Base-by-base conservation (phyloP, 2,888 invertebrate species). In the Salpingus planirostris region DNA sequence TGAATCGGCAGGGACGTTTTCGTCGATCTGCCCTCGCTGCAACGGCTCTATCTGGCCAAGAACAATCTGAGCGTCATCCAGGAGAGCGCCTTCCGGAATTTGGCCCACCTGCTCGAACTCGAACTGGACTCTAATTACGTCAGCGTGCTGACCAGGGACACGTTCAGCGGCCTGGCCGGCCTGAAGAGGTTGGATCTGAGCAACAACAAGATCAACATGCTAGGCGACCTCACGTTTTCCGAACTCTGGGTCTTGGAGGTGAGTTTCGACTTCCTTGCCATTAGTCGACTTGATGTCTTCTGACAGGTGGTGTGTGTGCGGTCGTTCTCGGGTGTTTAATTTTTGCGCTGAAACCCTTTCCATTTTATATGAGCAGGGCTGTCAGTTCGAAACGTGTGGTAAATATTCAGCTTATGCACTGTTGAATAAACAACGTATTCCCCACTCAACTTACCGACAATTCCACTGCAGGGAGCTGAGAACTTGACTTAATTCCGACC, bases 51-150 rank as follows among this genome's bases (percentile, higher is more conserved):
- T 42, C 70, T 96, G 29, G 86, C 88, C 49, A 81, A 82, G 56
- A 96, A 96, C 66, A 82, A 84, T 57, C 74, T 96, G 46, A 80
- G 84, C 39, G 73, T 77, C 18, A 72, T 92, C 42, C 90, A 88
- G 49, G 88, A 90, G 41, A 83, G 83, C 40, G 83, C 93, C 12
- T 90, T 86, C 54, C 72, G 73, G 47, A 74, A 81, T 45, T 68
- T 86, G 57, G 73, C 74, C 31, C 78, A 82, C 50, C 69, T 93
- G 30, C 71, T 82, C 30, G 83, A 82, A 52, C 68, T 95, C 46
- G 87, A 91, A 62, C 66, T 93, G 54, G 85, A 83, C 57, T 73
- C 74, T 53, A 87, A 81, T 67, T 78, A 78, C 57, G 76, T 89
- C 47, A 74, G 74, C 54, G 75, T 80, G 44, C 66, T 88, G 55